Evolutionary conservation across 2,113 vertebrate species (phyloP), one percentile per base, ranked within the genome.

Genomic region (Hoplias malabaricus): DNA sequence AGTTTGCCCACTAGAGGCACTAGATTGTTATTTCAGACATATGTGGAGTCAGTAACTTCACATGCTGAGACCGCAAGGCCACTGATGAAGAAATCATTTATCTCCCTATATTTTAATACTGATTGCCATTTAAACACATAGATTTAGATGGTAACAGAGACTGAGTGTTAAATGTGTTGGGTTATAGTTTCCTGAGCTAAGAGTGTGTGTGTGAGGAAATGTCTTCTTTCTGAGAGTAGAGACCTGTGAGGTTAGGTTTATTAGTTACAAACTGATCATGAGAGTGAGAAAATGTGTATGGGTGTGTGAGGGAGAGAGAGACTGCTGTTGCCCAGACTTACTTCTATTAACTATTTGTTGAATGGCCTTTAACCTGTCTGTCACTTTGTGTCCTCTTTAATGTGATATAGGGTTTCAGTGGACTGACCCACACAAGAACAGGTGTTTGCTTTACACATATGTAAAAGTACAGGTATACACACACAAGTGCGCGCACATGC

Each of bases 351-450:
- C 34, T 67, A 78, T 89, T 86, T 86, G 84, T 85, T 81, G 75
- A 84, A 73, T 84, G 79, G 78, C 85, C 85, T 82, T 50, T 84
- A 84, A 88, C 83, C 82, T 78, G 68, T 50, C 74, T 83, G 82
- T 86, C 86, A 87, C 80, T 46, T 86, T 74, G 36, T 21, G 11
- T 63, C 25, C 38, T 66, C 73, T 85, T 84, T 85, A 80, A 76
- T 62, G 77, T 69, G 43, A 80, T 78, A 79, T 89, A 74, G 81
- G 13, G 76, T 91, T 91, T 89, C 87, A 84, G 70, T 21, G 70
- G 53, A 59, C 36, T 12, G 29, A 75, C 42, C 43, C n/a, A 46
- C 70, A 65, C 68, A 71, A 63, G 70, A 88, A 89, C 89, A 90
- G 88, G 84, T 87, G 84, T 71, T 21, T 21, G 6, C 53, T 19